These are phyloP conservation scores for Eupithecia exiguata DNA, from an alignment of 2,888 invertebrate species.

Conservation along the genomic window DNA sequence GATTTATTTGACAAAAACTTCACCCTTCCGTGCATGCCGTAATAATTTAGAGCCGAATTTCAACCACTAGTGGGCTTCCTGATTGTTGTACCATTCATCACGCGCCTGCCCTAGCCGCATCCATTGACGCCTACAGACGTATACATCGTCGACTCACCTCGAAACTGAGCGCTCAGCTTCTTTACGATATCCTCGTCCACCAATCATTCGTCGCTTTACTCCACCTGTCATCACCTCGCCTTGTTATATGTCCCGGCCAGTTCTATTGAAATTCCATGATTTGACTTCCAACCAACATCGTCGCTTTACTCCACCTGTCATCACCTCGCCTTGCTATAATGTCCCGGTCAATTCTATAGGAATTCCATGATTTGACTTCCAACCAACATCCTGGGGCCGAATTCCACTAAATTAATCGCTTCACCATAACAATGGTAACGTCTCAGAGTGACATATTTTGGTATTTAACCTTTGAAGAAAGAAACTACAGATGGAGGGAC, in stretches of 20 bases:
- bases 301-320: background rate
- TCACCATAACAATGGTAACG: too few relatives aligned
- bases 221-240: background rate
- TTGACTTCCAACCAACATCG: background rate
- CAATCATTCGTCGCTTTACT: background rate
- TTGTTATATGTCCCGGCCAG: background rate
- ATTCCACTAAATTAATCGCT: too few relatives aligned
- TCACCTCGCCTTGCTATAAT: background rate
- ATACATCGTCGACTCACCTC: background rate
- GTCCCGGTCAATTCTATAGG: background rate
- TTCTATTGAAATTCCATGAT: background rate
- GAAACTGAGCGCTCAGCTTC: background rate
- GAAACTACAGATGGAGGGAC: too few relatives aligned
- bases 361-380: background rate
- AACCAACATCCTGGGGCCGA: too few relatives aligned
- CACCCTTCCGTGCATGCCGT: background rate
- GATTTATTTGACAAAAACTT: background rate
- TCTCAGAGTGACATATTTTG: too few relatives aligned
- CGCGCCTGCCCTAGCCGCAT: background rate
- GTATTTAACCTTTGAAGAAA: too few relatives aligned
- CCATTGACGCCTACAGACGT: background rate
- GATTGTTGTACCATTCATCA: background rate
- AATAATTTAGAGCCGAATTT: background rate
- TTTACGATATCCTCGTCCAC: background rate
- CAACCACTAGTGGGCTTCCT: background rate